phyloP scores from a whole-genome alignment of 2,113 vertebrate genomes.

The Hyla sarda region DNA sequence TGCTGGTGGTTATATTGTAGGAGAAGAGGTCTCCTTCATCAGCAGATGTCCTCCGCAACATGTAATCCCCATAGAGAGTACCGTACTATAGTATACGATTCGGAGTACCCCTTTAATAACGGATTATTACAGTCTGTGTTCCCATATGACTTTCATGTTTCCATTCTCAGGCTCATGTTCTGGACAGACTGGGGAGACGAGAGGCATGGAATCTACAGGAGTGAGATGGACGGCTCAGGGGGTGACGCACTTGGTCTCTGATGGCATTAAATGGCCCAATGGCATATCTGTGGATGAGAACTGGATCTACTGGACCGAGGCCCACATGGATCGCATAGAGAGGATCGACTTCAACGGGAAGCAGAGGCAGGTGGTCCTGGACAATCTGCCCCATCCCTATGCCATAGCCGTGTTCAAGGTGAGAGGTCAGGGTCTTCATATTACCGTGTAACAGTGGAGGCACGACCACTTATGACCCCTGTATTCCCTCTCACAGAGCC shows the following conservation, averaged over 20 bases:
- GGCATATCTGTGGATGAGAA: slow-evolving; percentile 89
- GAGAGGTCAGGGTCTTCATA: background rate
- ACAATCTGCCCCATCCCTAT: slow-evolving; percentile 93
- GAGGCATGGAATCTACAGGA: slow-evolving; percentile 87
- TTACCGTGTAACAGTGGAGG: background rate
- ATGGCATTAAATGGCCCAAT: slow-evolving; percentile 94
- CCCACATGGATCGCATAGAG: slow-evolving; percentile 94
- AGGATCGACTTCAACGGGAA: slow-evolving; percentile 83
- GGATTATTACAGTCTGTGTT: too few species aligned
- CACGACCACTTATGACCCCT: too few species aligned
- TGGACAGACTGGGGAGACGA: slow-evolving; percentile 98
- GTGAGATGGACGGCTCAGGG: slow-evolving; percentile 91
- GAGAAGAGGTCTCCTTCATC: too few species aligned
- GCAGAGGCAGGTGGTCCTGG: slow-evolving; percentile 86
- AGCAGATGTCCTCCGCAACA: too few species aligned
- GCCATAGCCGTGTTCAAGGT: slow-evolving; percentile 97
- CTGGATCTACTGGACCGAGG: slow-evolving; percentile 98
- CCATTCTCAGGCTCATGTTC: slow-evolving; percentile 87
- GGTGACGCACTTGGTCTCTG: slow-evolving; percentile 79
- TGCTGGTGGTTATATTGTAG: too few species aligned
- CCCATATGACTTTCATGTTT: background rate
- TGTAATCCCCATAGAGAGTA: too few species aligned
- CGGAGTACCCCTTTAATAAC: too few species aligned
- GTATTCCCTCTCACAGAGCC: slow-evolving; percentile 80
- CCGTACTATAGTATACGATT: too few species aligned